Conservation (phyloP, 1,140 invertebrate genomes). For the Drosophila ercepeae region DNA sequence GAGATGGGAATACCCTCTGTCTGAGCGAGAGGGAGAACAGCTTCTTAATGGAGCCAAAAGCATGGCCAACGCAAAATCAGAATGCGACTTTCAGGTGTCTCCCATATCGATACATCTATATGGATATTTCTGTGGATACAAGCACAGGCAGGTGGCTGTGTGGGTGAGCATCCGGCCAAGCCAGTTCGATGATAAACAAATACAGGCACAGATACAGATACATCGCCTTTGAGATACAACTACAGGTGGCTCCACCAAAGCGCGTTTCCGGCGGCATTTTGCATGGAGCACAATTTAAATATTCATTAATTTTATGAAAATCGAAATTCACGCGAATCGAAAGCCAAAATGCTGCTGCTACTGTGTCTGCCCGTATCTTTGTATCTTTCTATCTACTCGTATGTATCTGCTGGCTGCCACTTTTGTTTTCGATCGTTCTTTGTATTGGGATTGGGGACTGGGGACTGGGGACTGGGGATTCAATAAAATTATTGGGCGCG, state of each 20-base stretch:
- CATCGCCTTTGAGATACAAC: constrained; percentile 18
- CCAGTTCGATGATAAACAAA: constrained; percentile 42
- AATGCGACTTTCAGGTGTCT: constrained; percentile 44
- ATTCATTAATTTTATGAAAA: constrained; percentile 81
- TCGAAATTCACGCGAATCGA: constrained; percentile 61
- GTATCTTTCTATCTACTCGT: constrained; percentile 25
- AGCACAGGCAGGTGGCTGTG: constrained; percentile 17
- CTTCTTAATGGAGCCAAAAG: constrained; percentile 21
- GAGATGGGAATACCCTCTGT: not conserved
- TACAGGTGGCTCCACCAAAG: constrained; percentile 76
- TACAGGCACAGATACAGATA: constrained; percentile 14
- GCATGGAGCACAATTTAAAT: constrained; percentile 74
- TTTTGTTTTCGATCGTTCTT: constrained; percentile 56
- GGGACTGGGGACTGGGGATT: no score
- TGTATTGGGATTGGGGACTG: no score
- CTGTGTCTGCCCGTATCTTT: constrained; percentile 40
- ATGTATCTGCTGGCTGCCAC: constrained; percentile 39
- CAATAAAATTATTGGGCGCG: constrained; percentile 82
- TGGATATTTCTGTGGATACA: constrained; percentile 14
- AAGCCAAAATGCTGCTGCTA: constrained; percentile 28
- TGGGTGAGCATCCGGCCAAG: constrained; percentile 60
- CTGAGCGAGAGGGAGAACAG: constrained; percentile 1
- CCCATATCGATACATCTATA: constrained; percentile 26
- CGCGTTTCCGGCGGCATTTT: constrained; percentile 77
- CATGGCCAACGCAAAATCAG: constrained; percentile 47